Percentiles rank a stretch among this genome's conserved stretches.
These are phyloP conservation scores for Bos taurus DNA, from an alignment of 2,113 vertebrate species.

Conservation along the genomic window ARS-UCD2.0 NC_037329.1:102289001-102289500, in stretches of 20 bases:
- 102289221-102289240: not conserved
- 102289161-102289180: not conserved
- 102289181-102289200: not conserved
- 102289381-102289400: not conserved
- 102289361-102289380: slow-evolving; percentile 15
- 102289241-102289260: not conserved
- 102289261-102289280: not conserved
- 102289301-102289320: not conserved
- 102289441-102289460: not conserved
- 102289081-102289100: not conserved
- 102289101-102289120: not conserved
- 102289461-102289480: not conserved
- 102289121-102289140: not conserved
- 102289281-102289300: slow-evolving; percentile 3
- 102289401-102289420: not conserved
- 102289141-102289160: not conserved
- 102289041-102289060: not conserved
- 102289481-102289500: not conserved
- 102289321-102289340: slow-evolving; percentile 38
- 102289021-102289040: not conserved
- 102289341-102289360: not conserved
- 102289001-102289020: not conserved
- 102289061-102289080: not conserved
- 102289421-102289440: slow-evolving; percentile 29
- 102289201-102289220: not conserved